A percentile compares a stretch with the other conserved stretches of the same genome.
Evolutionary conservation across 1,140 invertebrate species (phyloP).

Genomic region (Nylanderia fulva): DNA sequence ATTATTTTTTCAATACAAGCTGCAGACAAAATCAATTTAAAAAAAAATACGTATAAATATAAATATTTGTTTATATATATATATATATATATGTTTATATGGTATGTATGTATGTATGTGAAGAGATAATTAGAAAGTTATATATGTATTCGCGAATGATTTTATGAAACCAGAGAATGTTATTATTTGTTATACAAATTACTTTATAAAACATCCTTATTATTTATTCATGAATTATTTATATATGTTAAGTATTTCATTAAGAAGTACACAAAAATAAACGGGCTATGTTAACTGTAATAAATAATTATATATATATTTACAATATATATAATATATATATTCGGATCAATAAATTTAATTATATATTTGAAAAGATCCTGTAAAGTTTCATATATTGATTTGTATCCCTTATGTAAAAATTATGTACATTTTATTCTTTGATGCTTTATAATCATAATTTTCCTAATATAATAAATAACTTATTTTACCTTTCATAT

Average conservation of each 20-base stretch:
- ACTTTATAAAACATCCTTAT: slow-evolving; percentile 26
- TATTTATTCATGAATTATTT: slow-evolving; percentile 17
- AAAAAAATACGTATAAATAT: not conserved
- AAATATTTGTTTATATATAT: slow-evolving; percentile 13
- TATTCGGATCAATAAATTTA: slow-evolving; percentile 55
- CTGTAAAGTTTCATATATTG: not conserved
- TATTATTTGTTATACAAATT: slow-evolving; percentile 4
- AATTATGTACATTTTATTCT: not conserved
- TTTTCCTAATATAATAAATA: not conserved
- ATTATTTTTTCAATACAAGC: slow-evolving; percentile 18
- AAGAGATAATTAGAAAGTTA: not conserved
- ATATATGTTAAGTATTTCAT: not conserved
- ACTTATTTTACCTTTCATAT: slow-evolving; percentile 1
- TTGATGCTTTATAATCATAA: not conserved
- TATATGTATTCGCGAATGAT: not conserved
- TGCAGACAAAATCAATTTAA: not conserved
- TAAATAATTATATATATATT: slow-evolving; percentile 55
- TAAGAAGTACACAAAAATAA: slow-evolving; percentile 26
- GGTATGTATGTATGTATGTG: too few species aligned
- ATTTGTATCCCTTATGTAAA: not conserved
- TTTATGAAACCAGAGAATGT: slow-evolving; percentile 8
- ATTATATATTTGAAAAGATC: slow-evolving; percentile 50
- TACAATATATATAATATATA: slow-evolving; percentile 49
- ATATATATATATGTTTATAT: not conserved
- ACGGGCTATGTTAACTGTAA: slow-evolving; percentile 37